phyloP scores from a whole-genome alignment of 2,113 vertebrate species.

The Pantherophis guttatus region DNA sequence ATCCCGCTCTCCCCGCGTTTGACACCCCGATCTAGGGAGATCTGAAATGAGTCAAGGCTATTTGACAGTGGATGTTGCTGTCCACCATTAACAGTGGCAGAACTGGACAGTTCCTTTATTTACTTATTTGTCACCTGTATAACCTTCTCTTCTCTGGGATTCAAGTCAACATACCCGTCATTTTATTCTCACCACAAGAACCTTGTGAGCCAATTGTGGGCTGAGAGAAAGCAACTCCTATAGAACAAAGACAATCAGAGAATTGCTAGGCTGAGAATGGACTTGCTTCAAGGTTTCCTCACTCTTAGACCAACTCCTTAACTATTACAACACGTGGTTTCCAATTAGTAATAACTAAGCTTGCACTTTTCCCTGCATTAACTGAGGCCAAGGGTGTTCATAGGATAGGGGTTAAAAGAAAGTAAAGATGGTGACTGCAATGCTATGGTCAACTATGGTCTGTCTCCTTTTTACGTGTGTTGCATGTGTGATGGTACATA shows the following conservation, averaged over 20 bases:
- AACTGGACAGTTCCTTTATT: neutral
- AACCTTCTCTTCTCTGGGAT: neutral
- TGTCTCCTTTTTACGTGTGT: neutral
- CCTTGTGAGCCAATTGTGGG: neutral
- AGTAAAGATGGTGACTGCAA: neutral
- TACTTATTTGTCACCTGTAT: neutral
- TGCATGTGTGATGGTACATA: too few relatives aligned
- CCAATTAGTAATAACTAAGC: neutral
- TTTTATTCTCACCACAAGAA: neutral
- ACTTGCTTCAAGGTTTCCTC: neutral
- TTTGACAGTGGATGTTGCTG: neutral
- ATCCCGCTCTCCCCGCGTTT: accelerated
- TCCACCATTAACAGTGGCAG: neutral
- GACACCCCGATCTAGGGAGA: neutral
- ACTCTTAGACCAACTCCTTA: neutral
- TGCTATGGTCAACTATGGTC: neutral
- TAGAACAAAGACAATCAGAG: neutral
- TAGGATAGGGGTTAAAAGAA: neutral
- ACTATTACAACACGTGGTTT: neutral
- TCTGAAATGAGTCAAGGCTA: neutral
- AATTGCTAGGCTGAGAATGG: neutral
- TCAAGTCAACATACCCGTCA: neutral
- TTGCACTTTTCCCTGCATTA: neutral
- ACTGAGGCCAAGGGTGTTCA: neutral
- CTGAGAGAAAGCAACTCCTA: neutral